These are phyloP conservation scores for Thera britannica DNA, from an alignment of 2,888 invertebrate species.

Conservation along the genomic window DNA sequence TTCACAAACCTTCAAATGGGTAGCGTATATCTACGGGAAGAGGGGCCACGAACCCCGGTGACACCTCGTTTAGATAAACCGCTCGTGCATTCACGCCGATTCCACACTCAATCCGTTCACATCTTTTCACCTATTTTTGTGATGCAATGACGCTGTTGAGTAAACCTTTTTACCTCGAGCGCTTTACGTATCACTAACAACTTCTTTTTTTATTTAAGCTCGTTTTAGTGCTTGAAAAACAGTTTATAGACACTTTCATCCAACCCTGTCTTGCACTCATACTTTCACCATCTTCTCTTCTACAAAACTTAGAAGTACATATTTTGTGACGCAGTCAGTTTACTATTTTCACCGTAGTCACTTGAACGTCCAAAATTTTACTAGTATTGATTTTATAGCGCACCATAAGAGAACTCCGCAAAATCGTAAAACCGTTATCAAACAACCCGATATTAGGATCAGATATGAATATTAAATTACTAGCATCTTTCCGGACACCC, in stretches of 20 bases:
- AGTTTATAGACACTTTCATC: background rate
- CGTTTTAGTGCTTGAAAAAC: too few species aligned
- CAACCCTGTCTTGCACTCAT: background rate
- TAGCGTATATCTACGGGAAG: conserved; percentile 34
- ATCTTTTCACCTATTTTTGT: conserved; percentile 23
- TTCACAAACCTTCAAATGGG: conserved; percentile 31
- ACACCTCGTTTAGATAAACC: conserved; percentile 45
- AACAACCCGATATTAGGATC: conserved; percentile 42
- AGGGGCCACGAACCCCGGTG: conserved; percentile 29
- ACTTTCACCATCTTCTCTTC: background rate
- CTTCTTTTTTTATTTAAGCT: too few species aligned
- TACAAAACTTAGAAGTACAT: background rate
- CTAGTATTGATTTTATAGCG: conserved; percentile 15
- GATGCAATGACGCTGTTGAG: conserved; percentile 12
- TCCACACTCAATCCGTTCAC: conserved; percentile 41
- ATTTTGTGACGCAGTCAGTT: too few species aligned
- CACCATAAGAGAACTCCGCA: conserved; percentile 18
- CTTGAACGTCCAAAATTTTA: background rate
- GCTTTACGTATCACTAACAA: conserved; percentile 1
- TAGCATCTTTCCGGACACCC: conserved; percentile 49
- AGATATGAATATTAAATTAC: conserved; percentile 63
- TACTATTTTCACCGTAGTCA: background rate
- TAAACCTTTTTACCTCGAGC: conserved; percentile 22
- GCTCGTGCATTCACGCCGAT: conserved; percentile 36
- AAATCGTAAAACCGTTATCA: conserved; percentile 37